Percentiles rank a stretch among this genome's conserved stretches.
Conservation (phyloP, 2,113 vertebrate genomes). For the Dasyprocta punctata region DNA sequence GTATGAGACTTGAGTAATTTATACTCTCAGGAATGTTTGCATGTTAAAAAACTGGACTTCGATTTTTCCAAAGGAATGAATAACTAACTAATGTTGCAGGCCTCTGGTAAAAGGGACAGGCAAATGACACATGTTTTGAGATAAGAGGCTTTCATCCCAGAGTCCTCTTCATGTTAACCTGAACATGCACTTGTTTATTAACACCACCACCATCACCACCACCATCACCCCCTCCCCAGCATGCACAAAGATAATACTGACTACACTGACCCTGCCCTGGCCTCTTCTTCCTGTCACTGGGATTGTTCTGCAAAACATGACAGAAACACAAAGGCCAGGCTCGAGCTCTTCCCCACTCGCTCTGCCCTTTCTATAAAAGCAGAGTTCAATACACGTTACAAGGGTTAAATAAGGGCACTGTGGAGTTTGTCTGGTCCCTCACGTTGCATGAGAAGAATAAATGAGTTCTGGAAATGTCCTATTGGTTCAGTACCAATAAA, state of each 20-base stretch:
- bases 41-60: not conserved
- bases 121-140: not conserved
- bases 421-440: not conserved
- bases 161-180: not conserved
- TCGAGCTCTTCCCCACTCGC: not conserved
- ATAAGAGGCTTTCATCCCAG: not conserved
- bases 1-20: not conserved
- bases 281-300: not conserved
- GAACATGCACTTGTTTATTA: not conserved
- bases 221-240: too few relatives aligned
- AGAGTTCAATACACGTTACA: not conserved
- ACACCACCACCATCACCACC: not conserved
- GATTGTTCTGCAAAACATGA: not conserved
- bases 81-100: not conserved
- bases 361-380: not conserved
- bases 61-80: constrained; percentile 9
- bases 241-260: not conserved
- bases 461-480: not conserved
- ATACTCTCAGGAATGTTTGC: not conserved
- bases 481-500: not conserved
- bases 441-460: not conserved
- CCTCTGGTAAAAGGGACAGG: not conserved
- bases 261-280: not conserved
- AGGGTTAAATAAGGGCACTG: not conserved
- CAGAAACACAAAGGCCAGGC: constrained; percentile 4